Percentiles rank a stretch among this genome's conserved stretches.
phyloP scores from a whole-genome alignment of 1,140 invertebrate genomes.

The Formica exsecta region DNA sequence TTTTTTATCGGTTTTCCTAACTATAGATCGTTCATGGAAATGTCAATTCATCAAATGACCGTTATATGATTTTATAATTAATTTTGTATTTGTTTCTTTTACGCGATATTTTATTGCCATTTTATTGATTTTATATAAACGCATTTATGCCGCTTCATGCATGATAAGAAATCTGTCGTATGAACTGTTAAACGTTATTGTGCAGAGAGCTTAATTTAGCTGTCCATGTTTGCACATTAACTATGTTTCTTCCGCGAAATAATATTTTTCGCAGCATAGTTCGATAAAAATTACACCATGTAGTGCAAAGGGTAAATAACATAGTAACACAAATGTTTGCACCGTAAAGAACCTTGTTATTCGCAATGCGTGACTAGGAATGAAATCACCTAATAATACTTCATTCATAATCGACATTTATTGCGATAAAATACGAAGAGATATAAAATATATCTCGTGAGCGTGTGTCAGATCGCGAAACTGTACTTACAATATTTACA shows the following conservation, averaged over 20 bases:
- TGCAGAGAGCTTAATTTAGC: not conserved
- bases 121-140: not conserved
- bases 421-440: constrained; percentile 5
- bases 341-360: constrained; percentile 20
- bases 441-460: not conserved
- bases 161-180: not conserved
- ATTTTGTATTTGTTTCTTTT: not conserved
- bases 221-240: not conserved
- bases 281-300: constrained; percentile 18
- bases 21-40: not conserved
- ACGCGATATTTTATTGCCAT: not conserved
- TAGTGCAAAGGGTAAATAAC: not conserved
- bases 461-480: not conserved
- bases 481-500: not conserved
- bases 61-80: not conserved
- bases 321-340: not conserved
- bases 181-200: not conserved
- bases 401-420: constrained; percentile 36
- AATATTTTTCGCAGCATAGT: not conserved
- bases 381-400: not conserved
- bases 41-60: not conserved
- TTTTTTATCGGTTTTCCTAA: not conserved
- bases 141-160: not conserved
- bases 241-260: not conserved
- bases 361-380: not conserved